Base-by-base conservation (phyloP, 1,140 invertebrate species). In the Periplaneta americana region DNA sequence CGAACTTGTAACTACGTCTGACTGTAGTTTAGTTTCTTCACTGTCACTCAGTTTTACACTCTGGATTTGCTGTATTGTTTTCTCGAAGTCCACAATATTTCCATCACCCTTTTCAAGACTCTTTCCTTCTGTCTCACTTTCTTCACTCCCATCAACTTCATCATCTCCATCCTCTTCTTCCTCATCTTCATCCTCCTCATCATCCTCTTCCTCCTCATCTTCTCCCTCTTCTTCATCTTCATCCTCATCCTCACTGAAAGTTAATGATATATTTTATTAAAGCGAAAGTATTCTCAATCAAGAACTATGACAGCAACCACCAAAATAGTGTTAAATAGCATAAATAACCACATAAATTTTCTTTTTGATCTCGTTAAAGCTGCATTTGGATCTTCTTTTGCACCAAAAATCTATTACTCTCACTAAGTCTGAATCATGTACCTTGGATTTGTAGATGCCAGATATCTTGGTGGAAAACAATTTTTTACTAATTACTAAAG, bases 241-340 rank as follows among this genome's bases (percentile, higher is more conserved):
- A 17, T 84, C 90, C 48, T 92, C 91, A 4, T 90, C 90, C 33
- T 93, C 90, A 34, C 88, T 87, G 3, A 89, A 75, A 78, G 22
- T 37, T 22, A 78, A 17, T 28, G n/a, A 78, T 17, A 11, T 22
- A 34, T 34, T 17, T 34, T 76, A 34, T 31, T 76, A 33, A 5
- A 33, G 15, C 22, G 8, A 76, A 36, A 76, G 75, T 76, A 22
- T 9, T 10, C 2, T 22, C n/a, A n/a, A n/a, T n/a, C n/a, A n/a
- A n/a, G n/a, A n/a, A n/a, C n/a, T n/a, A n/a, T n/a, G n/a, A n/a
- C n/a, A n/a, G n/a, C n/a, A n/a, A n/a, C n/a, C n/a, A n/a, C n/a
- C n/a, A n/a, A n/a, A n/a, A n/a, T n/a, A n/a, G n/a, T n/a, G n/a
- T n/a, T n/a, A n/a, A n/a, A n/a, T n/a, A n/a, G n/a, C n/a, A n/a